phyloP scores from a whole-genome alignment of 1,140 invertebrate species.

The Nephila pilipes region DNA sequence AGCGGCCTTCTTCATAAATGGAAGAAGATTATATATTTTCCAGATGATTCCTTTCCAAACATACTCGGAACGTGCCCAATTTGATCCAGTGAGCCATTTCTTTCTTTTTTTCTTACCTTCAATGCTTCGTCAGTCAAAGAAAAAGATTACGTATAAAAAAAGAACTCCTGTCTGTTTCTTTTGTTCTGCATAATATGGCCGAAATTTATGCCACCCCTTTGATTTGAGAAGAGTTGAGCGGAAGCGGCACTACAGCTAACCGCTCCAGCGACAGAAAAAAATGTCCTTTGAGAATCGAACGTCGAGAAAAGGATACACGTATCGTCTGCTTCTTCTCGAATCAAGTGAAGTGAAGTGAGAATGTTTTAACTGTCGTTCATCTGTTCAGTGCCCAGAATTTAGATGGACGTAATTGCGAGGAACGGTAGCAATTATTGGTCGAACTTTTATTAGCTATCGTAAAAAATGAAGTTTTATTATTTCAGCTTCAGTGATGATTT shows the following conservation, averaged over 20 bases:
- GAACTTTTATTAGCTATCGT: conserved; percentile 45
- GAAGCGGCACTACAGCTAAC: conserved; percentile 68
- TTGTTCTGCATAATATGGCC: conserved; percentile 58
- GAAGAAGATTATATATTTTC: background rate
- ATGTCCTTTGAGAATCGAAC: conserved; percentile 3
- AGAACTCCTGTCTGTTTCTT: background rate
- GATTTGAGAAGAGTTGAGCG: background rate
- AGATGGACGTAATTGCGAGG: conserved; percentile 60
- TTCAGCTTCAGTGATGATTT: background rate
- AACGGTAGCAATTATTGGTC: conserved; percentile 32
- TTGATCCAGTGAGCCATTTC: background rate
- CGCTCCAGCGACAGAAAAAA: conserved; percentile 58
- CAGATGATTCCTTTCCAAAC: too few species aligned
- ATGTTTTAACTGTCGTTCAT: conserved; percentile 57
- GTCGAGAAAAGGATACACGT: conserved; percentile 37
- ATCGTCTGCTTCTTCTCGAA: conserved; percentile 35
- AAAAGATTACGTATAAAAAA: background rate
- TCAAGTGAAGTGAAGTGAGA: conserved; percentile 61
- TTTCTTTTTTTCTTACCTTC: background rate
- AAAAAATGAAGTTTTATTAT: conserved; percentile 59
- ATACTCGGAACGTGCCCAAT: background rate
- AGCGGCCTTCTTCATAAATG: background rate
- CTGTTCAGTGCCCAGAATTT: conserved; percentile 50
- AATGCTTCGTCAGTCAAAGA: conserved; percentile 10
- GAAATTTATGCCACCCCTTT: conserved; percentile 72